Conservation (phyloP, 1,140 invertebrate species). For the Drosophila bifasciata region DNA sequence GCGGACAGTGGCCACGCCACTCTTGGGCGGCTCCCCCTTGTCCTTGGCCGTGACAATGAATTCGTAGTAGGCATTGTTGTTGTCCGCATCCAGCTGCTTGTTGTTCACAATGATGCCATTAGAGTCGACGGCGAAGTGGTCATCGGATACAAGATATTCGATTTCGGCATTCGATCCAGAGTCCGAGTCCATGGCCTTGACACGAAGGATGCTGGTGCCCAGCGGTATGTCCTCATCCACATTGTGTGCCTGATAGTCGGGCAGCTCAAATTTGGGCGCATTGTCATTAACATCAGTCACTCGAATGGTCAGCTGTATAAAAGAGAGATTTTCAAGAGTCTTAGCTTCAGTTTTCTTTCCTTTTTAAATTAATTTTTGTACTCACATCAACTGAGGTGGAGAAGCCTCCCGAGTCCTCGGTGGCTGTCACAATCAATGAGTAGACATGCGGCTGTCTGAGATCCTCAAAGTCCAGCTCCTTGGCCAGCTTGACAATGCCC, state of each 20-base stretch:
- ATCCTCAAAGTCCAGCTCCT: conserved; percentile 97
- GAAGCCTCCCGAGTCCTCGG: conserved; percentile 97
- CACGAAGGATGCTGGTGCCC: conserved; percentile 95
- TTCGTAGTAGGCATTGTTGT: conserved; percentile 98
- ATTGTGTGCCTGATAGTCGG: conserved; percentile 97
- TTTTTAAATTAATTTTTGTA: conserved; percentile 2
- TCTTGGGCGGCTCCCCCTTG: conserved; percentile 95
- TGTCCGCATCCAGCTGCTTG: conserved; percentile 96
- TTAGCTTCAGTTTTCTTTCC: not conserved
- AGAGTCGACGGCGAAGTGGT: conserved; percentile 96
- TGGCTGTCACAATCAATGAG: conserved; percentile 95
- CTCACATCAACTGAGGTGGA: conserved; percentile 96
- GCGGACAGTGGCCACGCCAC: conserved; percentile 95
- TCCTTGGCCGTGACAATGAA: conserved; percentile 96
- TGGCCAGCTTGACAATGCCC: conserved; percentile 96
- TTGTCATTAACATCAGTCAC: conserved; percentile 98
- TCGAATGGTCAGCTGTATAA: conserved; percentile 91
- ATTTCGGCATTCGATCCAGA: conserved; percentile 97
- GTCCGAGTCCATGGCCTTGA: conserved; percentile 96
- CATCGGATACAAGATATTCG: conserved; percentile 95
- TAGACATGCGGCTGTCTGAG: conserved; percentile 96
- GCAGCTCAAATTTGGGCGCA: conserved; percentile 96
- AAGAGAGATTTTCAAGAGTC: not conserved
- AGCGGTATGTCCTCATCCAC: conserved; percentile 96
- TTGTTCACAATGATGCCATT: conserved; percentile 96